Percentiles rank a stretch among this genome's conserved stretches.
These are phyloP conservation scores for Chaenogobius annularis DNA, from an alignment of 2,113 vertebrate species.

Conservation along the genomic window DNA sequence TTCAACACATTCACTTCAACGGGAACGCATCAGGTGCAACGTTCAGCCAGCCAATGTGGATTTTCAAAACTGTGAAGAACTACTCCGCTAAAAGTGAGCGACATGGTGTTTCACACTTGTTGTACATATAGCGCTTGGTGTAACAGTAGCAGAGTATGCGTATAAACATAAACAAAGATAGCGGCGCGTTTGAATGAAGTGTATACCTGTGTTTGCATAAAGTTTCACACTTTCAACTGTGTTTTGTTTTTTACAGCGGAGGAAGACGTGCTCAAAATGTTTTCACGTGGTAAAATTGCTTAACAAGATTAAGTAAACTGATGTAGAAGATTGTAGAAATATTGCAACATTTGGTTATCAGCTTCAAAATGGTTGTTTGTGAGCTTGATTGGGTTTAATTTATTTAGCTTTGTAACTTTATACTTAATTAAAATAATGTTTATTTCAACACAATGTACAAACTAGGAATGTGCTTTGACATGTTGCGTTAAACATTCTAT, in stretches of 20 bases:
- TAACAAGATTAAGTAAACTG: too few relatives aligned
- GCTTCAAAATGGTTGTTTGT: not conserved
- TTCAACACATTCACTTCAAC: conserved; percentile 51
- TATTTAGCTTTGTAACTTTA: too few relatives aligned
- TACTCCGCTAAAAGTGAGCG: not conserved
- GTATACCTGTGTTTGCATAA: not conserved
- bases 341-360: too few relatives aligned
- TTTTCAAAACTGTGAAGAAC: conserved; percentile 20
- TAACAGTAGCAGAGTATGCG: not conserved
- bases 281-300: too few relatives aligned
- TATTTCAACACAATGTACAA: not conserved
- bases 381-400: too few relatives aligned
- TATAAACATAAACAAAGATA: conserved; percentile 6
- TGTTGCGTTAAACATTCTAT: not conserved
- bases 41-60: conserved; percentile 41
- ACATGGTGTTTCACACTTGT: not conserved
- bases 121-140: not conserved
- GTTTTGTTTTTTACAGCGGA: not conserved
- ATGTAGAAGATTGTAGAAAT: too few relatives aligned
- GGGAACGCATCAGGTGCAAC: conserved; percentile 43
- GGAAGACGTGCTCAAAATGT: not conserved
- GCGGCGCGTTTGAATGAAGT: not conserved
- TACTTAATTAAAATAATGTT: too few relatives aligned
- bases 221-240: not conserved
- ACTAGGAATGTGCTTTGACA: not conserved